These are phyloP conservation scores for Triplophysa siluroides DNA, from an alignment of 2,113 vertebrate genomes.

Conservation along the genomic window DNA sequence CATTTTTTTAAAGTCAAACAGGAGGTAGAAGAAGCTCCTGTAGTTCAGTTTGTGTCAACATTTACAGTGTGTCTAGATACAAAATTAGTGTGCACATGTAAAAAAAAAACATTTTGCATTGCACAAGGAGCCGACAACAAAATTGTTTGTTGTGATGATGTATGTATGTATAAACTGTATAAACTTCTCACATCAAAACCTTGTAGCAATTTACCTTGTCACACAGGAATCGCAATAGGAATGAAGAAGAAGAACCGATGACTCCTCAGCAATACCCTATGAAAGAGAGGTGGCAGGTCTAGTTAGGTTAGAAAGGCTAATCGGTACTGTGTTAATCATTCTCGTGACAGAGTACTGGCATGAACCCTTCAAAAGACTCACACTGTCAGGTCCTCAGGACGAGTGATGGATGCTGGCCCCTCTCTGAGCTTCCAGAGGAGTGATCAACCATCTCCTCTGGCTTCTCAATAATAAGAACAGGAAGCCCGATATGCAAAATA, in stretches of 20 bases:
- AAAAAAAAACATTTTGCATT: not conserved
- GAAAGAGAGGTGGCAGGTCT: conserved; percentile 43
- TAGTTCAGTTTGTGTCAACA: too few relatives aligned
- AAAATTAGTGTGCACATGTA: not conserved
- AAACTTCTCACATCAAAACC: not conserved
- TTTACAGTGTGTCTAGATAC: not conserved
- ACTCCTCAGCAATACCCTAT: conserved; percentile 29
- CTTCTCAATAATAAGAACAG: conserved; percentile 57
- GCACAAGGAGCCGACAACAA: not conserved
- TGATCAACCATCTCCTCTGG: conserved; percentile 58
- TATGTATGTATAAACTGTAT: not conserved
- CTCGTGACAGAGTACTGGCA: conserved; percentile 54
- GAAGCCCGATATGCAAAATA: conserved; percentile 52
- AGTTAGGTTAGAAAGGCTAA: conserved; percentile 45
- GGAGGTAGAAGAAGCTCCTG: not conserved
- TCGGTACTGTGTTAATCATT: conserved; percentile 62
- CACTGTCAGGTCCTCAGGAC: conserved; percentile 49
- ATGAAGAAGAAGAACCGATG: not conserved
- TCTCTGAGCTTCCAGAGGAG: conserved; percentile 53
- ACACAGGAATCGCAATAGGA: not conserved
- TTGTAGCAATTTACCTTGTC: not conserved
- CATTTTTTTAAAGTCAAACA: not conserved
- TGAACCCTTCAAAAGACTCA: conserved; percentile 49
- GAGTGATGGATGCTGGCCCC: conserved; percentile 59
- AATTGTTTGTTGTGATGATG: not conserved